Evolutionary conservation across 2,797 vertebrate species (phyloP), one percentile per base, ranked within the genome.

Genomic region (Coranthus polyacanthus): DNA sequence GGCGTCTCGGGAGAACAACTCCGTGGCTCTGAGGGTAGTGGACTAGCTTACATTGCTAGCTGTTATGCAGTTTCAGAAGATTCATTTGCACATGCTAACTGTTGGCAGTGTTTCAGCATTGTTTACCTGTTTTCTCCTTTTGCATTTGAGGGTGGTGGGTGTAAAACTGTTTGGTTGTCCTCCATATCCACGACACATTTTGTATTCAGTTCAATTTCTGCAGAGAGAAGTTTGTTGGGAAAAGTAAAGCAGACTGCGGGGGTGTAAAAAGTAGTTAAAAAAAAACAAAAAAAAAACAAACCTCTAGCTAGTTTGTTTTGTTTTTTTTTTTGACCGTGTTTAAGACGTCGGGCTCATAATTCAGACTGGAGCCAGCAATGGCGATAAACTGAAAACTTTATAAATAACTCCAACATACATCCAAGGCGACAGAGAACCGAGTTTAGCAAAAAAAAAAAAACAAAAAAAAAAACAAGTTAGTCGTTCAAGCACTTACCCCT

Each of bases 161-260:
- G 95, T 64, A 99, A 95, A 52, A 99, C 92, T 2, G 96, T 98
- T 69, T 99, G 98, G 83, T 98, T 98, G 81, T 96, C 96, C 89
- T 99, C 96, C 97, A 99, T 98, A 50, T 99, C 97, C 94, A 99
- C 95, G 86, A 99, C 94, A 90, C 97, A 99, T 93, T 98, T 99
- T 80, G 97, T 98, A 83, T 96, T 97, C 90, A 99, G 94, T 68
- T 99, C 97, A 88, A 97, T 94, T 91, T 99, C 98, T 98, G 94
- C 78, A 93, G 91, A 83, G 53, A 86, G 56, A 90, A 61, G 74
- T 84, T 75, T 59, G 67, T 54, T 32, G 12, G 50, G 50, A 69
- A 81, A 56, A 84, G 79, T 50, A 4, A 78, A 56, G 45, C 21
- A 60, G 24, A 58, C n/a, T 43, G 77, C 70, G 81, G 49, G 66